A percentile compares a stretch with the other conserved stretches of the same genome.
Evolutionary conservation across 2,888 invertebrate species (phyloP).

Genomic region (Lacanobia wlatinum): DNA sequence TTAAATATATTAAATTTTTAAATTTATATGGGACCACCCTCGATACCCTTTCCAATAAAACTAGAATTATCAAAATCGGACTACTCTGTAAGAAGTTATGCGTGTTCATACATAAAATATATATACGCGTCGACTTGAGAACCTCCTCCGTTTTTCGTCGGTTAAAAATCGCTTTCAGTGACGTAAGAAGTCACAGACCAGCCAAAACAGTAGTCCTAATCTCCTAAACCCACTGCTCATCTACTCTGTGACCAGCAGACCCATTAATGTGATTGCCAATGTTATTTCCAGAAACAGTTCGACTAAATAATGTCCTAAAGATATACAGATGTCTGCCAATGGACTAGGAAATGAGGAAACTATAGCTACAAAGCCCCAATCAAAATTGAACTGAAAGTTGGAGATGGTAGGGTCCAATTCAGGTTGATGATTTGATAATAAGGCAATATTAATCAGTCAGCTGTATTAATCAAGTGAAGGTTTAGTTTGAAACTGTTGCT

Average conservation of each 20-base stretch:
- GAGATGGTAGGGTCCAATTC: neutral
- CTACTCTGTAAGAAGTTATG: too few species aligned
- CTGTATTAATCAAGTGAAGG: conserved; percentile 41
- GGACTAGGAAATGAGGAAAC: conserved; percentile 45
- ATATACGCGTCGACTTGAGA: too few species aligned
- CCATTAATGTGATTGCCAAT: conserved; percentile 63
- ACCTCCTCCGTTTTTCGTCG: too few species aligned
- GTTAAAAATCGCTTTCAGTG: too few species aligned
- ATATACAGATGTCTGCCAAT: conserved; percentile 53
- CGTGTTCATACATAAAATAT: too few species aligned
- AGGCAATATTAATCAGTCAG: conserved; percentile 45
- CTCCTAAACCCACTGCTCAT: conserved; percentile 17
- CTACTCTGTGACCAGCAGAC: conserved; percentile 28
- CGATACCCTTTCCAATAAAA: too few species aligned
- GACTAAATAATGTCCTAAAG: conserved; percentile 52
- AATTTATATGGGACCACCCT: too few species aligned
- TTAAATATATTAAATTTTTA: too few species aligned
- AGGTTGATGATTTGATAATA: conserved; percentile 14
- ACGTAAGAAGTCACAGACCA: conserved; percentile 12
- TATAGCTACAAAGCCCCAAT: conserved; percentile 11
- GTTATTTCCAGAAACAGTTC: conserved; percentile 52
- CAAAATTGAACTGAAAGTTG: conserved; percentile 35
- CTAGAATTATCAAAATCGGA: too few species aligned
- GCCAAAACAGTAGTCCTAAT: conserved; percentile 9
- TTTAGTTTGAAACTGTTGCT: conserved; percentile 38